These are phyloP conservation scores for Luffia ferchaultella DNA, from an alignment of 2,888 invertebrate genomes.

Conservation along the genomic window DNA sequence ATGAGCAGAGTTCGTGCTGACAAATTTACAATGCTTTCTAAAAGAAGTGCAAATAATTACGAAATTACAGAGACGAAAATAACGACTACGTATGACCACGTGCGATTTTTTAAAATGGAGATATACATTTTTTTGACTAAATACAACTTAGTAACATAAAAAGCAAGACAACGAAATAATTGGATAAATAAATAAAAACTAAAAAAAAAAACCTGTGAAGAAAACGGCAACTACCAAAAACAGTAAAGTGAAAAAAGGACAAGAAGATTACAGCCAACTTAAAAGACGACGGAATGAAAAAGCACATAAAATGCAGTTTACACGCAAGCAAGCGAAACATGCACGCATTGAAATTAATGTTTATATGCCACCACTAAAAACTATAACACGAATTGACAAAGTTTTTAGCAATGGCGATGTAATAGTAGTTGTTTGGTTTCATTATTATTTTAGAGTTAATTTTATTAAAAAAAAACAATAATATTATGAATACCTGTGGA, in stretches of 20 bases:
- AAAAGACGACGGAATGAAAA: conserved; percentile 6
- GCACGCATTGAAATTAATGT: conserved; percentile 29
- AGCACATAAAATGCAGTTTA: conserved; percentile 16
- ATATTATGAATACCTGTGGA: conserved; percentile 42
- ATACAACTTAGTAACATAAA: too few relatives aligned
- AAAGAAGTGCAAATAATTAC: too few relatives aligned
- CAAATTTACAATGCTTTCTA: neutral
- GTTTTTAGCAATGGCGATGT: neutral
- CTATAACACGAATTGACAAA: conserved; percentile 10
- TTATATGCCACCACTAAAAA: conserved; percentile 28
- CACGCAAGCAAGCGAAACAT: conserved; percentile 46
- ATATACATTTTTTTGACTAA: too few relatives aligned
- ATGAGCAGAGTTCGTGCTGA: neutral
- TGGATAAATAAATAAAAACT: neutral
- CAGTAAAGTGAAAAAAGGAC: too few relatives aligned
- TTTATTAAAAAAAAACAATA: conserved; percentile 43
- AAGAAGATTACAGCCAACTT: neutral
- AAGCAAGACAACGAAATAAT: neutral
- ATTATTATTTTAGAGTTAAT: conserved; percentile 40
- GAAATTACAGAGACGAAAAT: too few relatives aligned
- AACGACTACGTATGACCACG: too few relatives aligned
- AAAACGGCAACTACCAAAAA: neutral
- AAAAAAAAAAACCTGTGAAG: neutral
- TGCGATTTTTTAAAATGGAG: too few relatives aligned
- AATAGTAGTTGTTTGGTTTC: neutral